A percentile compares a stretch with the other conserved stretches of the same genome.
phyloP scores from a whole-genome alignment of 2,797 vertebrate species.

The Argentina silus region DNA sequence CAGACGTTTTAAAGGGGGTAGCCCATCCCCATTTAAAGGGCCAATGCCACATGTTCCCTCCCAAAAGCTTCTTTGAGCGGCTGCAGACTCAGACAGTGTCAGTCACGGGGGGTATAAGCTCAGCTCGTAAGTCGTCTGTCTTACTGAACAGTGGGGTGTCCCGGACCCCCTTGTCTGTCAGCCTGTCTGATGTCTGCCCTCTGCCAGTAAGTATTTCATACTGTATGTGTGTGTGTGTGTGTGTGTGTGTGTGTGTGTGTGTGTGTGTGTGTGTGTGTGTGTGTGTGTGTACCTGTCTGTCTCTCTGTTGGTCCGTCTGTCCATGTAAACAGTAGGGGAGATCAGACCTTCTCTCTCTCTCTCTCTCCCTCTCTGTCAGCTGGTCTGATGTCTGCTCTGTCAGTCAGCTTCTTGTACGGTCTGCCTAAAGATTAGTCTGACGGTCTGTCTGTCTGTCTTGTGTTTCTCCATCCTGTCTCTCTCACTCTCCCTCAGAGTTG shows the following conservation, averaged over 20 bases:
- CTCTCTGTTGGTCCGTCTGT: neutral
- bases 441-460: neutral
- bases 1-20: slow-evolving; percentile 49
- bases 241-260: too few species aligned
- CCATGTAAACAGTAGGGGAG: neutral
- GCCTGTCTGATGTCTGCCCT: slow-evolving; percentile 17
- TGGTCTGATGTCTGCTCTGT: neutral
- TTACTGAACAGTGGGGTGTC: slow-evolving; percentile 59
- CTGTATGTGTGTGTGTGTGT: neutral
- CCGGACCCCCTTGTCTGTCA: slow-evolving; percentile 27
- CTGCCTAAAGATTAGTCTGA: neutral
- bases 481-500: neutral
- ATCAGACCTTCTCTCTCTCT: neutral
- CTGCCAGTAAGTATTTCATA: neutral
- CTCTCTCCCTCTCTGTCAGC: slow-evolving; percentile 1
- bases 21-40: slow-evolving; percentile 25
- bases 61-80: slow-evolving; percentile 64
- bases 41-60: slow-evolving; percentile 54
- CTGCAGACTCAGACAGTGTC: slow-evolving; percentile 65
- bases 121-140: slow-evolving; percentile 69
- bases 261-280: too few species aligned
- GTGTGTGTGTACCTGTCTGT: neutral
- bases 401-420: neutral
- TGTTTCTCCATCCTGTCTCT: neutral
- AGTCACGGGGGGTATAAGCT: slow-evolving; percentile 62